A percentile compares a stretch with the other conserved stretches of the same genome.
Evolutionary conservation across 2,888 invertebrate species (phyloP).

Genomic region (Epinotia nisella): DNA sequence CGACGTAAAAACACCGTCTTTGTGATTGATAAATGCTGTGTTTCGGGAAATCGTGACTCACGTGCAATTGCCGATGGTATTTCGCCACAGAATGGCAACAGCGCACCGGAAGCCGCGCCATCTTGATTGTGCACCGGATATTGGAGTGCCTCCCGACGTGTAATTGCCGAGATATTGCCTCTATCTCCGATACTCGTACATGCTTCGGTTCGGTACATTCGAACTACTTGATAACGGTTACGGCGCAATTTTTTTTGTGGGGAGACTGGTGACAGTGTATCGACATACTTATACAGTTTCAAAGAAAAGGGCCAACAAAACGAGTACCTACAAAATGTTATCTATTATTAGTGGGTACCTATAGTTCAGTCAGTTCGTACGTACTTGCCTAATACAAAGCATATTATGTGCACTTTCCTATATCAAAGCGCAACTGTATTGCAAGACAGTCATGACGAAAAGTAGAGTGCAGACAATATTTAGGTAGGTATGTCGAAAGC

Average conservation of each 20-base stretch:
- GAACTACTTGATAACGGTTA: constrained; percentile 14
- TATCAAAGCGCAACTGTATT: too few species aligned
- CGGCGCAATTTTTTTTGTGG: background rate
- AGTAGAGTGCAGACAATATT: too few species aligned
- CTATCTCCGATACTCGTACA: constrained; percentile 32
- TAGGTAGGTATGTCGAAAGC: too few species aligned
- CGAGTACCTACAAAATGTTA: too few species aligned
- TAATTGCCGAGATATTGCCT: constrained; percentile 67
- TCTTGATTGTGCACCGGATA: constrained; percentile 74
- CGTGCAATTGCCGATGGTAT: constrained; percentile 40
- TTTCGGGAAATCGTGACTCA: background rate
- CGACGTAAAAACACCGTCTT: background rate
- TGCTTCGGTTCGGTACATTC: constrained; percentile 8
- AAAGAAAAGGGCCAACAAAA: too few species aligned
- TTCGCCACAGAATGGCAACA: constrained; percentile 59
- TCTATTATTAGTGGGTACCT: too few species aligned
- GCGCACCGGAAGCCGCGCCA: constrained; percentile 72
- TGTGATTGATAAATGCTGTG: background rate
- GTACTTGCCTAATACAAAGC: too few species aligned
- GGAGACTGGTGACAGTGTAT: background rate
- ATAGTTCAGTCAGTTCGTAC: too few species aligned
- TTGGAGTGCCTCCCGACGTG: constrained; percentile 56
- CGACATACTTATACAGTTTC: too few species aligned
- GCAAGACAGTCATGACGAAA: too few species aligned
- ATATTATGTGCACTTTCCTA: too few species aligned